Evolutionary conservation across 2,797 vertebrate species (phyloP).

Genomic region (Buceros bicornis): DNA sequence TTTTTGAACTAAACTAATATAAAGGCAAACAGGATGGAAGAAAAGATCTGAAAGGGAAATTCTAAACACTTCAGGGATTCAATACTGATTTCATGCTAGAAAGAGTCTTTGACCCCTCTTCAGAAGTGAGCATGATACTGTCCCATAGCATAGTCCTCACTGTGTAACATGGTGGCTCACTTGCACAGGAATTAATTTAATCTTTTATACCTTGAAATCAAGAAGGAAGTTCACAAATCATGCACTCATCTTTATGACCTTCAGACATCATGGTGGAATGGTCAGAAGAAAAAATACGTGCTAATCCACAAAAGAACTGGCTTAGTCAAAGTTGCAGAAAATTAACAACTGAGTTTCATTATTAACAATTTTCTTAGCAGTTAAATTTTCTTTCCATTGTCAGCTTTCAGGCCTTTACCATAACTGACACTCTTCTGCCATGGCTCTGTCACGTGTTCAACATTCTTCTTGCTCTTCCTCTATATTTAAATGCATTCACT

Average conservation of each 20-base stretch:
- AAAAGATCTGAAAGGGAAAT: background rate
- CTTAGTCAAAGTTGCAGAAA: background rate
- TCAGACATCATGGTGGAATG: background rate
- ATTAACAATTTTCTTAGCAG: background rate
- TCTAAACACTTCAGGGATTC: background rate
- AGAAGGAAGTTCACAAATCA: background rate
- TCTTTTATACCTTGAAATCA: background rate
- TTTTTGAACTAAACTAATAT: background rate
- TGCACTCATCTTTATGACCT: background rate
- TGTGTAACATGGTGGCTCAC: background rate
- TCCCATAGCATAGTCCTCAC: background rate
- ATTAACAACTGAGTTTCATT: background rate
- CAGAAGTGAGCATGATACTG: background rate
- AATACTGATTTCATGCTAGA: background rate
- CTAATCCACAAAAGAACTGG: background rate
- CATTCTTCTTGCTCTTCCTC: background rate
- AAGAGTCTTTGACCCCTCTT: background rate
- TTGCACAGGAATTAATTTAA: background rate
- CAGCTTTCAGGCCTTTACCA: background rate
- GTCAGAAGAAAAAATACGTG: background rate
- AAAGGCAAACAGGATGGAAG: background rate
- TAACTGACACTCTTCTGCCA: background rate
- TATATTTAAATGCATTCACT: background rate
- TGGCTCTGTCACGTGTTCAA: background rate
- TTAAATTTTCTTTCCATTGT: background rate